Conservation (phyloP, 2,113 vertebrate genomes). For the Struthio camelus region DNA sequence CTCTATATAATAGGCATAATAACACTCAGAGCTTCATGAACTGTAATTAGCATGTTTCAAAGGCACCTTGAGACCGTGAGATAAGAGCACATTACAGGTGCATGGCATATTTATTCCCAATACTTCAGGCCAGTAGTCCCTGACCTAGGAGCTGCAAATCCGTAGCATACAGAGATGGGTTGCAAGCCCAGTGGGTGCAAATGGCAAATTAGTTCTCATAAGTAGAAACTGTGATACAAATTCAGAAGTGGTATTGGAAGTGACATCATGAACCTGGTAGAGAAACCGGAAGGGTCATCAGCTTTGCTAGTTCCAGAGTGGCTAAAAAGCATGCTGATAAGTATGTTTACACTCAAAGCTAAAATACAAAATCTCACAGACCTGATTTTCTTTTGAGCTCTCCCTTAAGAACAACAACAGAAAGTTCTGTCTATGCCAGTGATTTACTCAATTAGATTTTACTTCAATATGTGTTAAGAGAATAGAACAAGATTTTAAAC, state of each 20-base stretch:
- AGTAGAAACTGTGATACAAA: not conserved
- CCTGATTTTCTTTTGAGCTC: not conserved
- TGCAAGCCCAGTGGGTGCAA: not conserved
- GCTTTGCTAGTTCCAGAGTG: not conserved
- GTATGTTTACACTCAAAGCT: conserved; percentile 41
- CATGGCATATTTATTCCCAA: not conserved
- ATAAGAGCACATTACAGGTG: not conserved
- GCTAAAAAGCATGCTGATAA: not conserved
- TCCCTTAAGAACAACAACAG: conserved; percentile 44
- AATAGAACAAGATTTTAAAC: conserved; percentile 52
- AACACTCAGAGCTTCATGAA: not conserved
- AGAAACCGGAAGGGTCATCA: not conserved
- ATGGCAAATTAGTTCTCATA: not conserved
- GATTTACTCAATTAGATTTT: conserved; percentile 53
- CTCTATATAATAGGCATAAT: not conserved
- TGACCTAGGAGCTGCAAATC: not conserved
- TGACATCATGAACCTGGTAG: not conserved
- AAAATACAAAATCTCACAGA: not conserved
- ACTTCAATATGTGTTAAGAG: conserved; percentile 52
- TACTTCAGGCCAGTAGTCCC: not conserved
- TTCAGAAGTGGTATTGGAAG: not conserved
- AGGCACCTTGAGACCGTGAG: not conserved
- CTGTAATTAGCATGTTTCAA: not conserved
- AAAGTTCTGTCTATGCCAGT: not conserved
- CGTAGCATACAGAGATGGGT: not conserved